Evolutionary conservation across 2,888 invertebrate genomes (phyloP), one percentile per base, ranked within the genome.

Genomic region (Pharmacophagus antenor): DNA sequence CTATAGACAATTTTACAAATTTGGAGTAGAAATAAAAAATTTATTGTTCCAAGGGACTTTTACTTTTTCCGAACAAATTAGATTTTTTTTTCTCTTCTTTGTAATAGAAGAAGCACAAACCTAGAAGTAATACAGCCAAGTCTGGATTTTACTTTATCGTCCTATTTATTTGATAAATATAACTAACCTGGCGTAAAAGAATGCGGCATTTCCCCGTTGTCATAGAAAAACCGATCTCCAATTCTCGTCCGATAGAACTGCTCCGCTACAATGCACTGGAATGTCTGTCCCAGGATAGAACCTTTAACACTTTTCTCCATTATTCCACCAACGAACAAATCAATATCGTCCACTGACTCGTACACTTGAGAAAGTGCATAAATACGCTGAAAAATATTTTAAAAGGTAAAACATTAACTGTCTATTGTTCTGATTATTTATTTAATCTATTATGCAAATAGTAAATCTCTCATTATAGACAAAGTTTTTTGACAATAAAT

Each of bases 171-270:
- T 21, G 2, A 25, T 27, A 27, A n/a, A 23, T 52, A 25, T 4
- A 48, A 66, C 71, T 67, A 61, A 93, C 94, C 94, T 72, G 92
- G 77, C 0, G 94, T 94, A 72, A 95, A 95, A 15, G 94, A 94
- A 66, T 92, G 86, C 8, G 92, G 81, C 72, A 92, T 91, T 68
- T 94, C 92, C 0, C 93, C 92, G 69, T 93, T 92, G 74, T 95
- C 96, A 72, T 94, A 97, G 92, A 96, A 98, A 85, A 93, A 97
- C 61, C 97, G 91, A 83, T 98, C 98, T 0, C 96, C 97, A 1
- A 94, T 94, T 72, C 97, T 93, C 4, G 97, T 95, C 69, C 96
- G 91, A 77, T 94, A 95, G 87, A 98, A 98, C 86, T 98, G 97
- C 77, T 95, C 96, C 0, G 95, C 95, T 15, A 98, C 88, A 63